Evolutionary conservation across 2,797 vertebrate genomes (phyloP), one percentile per base, ranked within the genome.

Genomic region (Alca torda): DNA sequence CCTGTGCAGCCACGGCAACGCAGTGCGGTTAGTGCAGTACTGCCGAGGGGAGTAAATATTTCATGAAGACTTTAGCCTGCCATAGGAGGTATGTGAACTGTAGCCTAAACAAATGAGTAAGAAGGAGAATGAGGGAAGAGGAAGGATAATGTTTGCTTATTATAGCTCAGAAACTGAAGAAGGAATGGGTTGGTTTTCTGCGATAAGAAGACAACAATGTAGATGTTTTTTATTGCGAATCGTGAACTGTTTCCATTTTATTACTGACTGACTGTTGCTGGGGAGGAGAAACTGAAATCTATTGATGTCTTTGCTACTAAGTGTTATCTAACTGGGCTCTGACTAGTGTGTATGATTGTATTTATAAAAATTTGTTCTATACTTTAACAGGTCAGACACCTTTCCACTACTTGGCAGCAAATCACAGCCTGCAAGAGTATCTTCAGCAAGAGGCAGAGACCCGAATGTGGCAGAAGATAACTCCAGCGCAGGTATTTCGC

Each of bases 401-500:
- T 97, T 97, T 67, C 93, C 97, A 23, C 89, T 95, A 16, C 96
- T 97, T 70, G 97, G 93, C 94, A 96, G 92, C 92, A 98, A 97
- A 92, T 67, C 84, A n/a, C 96, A 91, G 24, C 87, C 97, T 69
- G 75, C 96, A 70, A 98, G 98, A 96, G 96, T 91, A 51, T 93
- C 98, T 81, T 98, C 99, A 80, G 97, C 96, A 48, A 98, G 98
- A 92, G 97, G 95, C 82, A 98, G 97, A 81, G 96, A 93, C 13
- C 82, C 97, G 31, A 51, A 94, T 16, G 97, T 97, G 85, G 90
- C 97, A 92, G 98, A 98, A 70, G 97, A 95, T 48, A 97, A 54
- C 84, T 82, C 94, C 87, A 97, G 95, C 95, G 87, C 98, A 98
- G 99, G 99, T 99, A 98, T 72, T 59, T 11, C 16, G 4, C 82